A percentile compares a stretch with the other conserved stretches of the same genome.
These are phyloP conservation scores for Varanus komodoensis DNA, from an alignment of 2,113 vertebrate genomes.

Conservation along the genomic window DNA sequence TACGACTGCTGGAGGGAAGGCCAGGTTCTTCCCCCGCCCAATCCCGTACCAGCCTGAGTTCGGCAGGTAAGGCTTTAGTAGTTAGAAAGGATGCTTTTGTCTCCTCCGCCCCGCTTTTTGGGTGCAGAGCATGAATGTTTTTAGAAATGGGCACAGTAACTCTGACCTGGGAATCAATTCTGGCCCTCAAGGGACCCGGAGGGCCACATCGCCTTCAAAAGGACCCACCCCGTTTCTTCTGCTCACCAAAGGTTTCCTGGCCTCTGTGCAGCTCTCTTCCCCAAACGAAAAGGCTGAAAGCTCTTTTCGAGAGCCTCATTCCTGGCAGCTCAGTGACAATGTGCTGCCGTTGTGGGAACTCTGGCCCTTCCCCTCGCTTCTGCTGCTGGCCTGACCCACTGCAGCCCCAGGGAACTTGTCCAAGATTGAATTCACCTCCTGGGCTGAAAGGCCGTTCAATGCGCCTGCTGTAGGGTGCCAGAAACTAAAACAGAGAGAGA, in stretches of 20 bases:
- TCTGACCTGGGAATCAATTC: neutral
- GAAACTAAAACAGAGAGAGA: too few relatives aligned
- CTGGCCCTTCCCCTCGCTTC: neutral
- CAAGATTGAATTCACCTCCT: too few relatives aligned
- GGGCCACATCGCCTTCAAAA: neutral
- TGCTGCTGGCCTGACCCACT: neutral
- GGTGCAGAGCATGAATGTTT: neutral
- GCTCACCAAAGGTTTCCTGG: too few relatives aligned
- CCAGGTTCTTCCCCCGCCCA: too few relatives aligned
- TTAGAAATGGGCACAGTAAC: too few relatives aligned
- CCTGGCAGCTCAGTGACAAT: neutral
- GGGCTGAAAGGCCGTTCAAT: too few relatives aligned
- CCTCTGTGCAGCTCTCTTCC: too few relatives aligned
- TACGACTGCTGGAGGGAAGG: neutral
- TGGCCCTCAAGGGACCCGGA: neutral
- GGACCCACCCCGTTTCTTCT: neutral
- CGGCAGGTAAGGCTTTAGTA: neutral
- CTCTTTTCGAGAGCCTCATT: too few relatives aligned
- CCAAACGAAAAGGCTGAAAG: too few relatives aligned
- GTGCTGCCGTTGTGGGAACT: too few relatives aligned
- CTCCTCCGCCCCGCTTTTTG: neutral
- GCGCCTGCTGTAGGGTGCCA: too few relatives aligned
- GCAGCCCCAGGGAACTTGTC: neutral
- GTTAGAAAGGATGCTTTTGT: neutral
- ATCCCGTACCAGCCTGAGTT: neutral